Evolutionary conservation across 2,888 invertebrate species (phyloP).

Genomic region (Desoria tigrina): DNA sequence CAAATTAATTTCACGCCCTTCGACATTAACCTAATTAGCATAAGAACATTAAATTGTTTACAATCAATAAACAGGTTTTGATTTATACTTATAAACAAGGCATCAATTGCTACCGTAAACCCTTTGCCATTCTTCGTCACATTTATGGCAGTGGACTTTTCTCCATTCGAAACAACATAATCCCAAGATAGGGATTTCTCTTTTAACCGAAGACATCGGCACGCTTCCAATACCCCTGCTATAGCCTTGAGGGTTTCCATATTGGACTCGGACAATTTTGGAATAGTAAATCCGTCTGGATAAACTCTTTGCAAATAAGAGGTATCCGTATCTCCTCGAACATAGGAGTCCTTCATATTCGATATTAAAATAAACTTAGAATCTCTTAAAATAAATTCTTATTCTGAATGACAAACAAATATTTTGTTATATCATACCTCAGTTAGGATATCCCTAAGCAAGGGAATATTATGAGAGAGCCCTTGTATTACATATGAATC

Average conservation of each 20-base stretch:
- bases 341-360: slow-evolving; percentile 53
- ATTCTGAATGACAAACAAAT: not conserved
- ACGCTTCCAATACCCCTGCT: slow-evolving; percentile 46
- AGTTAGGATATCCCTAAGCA: slow-evolving; percentile 65
- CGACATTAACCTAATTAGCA: slow-evolving; percentile 36
- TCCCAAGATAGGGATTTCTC: slow-evolving; percentile 44
- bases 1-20: slow-evolving; percentile 44
- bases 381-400: not conserved
- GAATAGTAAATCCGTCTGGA: slow-evolving; percentile 61
- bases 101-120: slow-evolving; percentile 33
- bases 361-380: slow-evolving; percentile 15
- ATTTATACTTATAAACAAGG: not conserved
- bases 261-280: slow-evolving; percentile 41
- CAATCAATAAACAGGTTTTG: not conserved
- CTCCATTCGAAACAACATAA: slow-evolving; percentile 45
- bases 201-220: slow-evolving; percentile 37
- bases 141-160: slow-evolving; percentile 34
- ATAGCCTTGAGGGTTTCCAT: slow-evolving; percentile 45
- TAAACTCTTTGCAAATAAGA: slow-evolving; percentile 65
- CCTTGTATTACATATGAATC: slow-evolving; percentile 63
- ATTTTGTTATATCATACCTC: slow-evolving; percentile 56
- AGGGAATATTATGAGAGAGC: slow-evolving; percentile 67
- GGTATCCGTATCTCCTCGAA: slow-evolving; percentile 64
- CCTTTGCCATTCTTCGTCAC: slow-evolving; percentile 31
- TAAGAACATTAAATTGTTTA: not conserved